phyloP scores from a whole-genome alignment of 2,797 vertebrate genomes.

The Acanthiza pusilla region DNA sequence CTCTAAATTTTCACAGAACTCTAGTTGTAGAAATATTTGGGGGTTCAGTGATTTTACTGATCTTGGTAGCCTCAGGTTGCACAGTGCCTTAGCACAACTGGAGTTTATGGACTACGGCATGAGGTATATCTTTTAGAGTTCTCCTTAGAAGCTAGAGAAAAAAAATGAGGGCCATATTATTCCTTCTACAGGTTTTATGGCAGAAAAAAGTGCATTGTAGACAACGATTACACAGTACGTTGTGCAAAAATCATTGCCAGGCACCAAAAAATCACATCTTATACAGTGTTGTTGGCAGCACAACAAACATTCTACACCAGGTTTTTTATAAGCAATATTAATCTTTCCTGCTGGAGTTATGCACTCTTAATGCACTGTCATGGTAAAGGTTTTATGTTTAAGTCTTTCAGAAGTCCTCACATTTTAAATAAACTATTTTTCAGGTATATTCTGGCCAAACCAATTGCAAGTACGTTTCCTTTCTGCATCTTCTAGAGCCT shows the following conservation, averaged over 20 bases:
- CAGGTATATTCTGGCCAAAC: neutral
- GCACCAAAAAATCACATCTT: conserved; percentile 11
- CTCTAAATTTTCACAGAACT: conserved; percentile 6
- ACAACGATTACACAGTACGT: conserved; percentile 28
- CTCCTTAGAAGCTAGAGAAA: conserved; percentile 37
- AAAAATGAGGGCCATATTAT: conserved; percentile 41
- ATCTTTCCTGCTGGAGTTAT: conserved; percentile 30
- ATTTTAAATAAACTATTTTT: conserved; percentile 16
- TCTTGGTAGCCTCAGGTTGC: conserved; percentile 16
- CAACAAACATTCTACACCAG: conserved; percentile 46
- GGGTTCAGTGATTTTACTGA: conserved; percentile 45
- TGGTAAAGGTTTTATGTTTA: neutral
- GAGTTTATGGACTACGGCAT: conserved; percentile 43
- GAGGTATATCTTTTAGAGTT: conserved; percentile 40
- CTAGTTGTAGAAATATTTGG: conserved; percentile 25
- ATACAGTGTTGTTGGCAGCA: conserved; percentile 21
- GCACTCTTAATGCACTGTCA: neutral
- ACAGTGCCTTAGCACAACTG: neutral
- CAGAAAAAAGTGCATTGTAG: conserved; percentile 35
- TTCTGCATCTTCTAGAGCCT: neutral
- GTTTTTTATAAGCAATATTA: conserved; percentile 43
- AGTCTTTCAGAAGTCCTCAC: neutral
- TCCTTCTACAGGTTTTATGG: conserved; percentile 46
- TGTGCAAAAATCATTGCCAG: conserved; percentile 50
- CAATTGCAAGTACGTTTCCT: neutral